Percentiles rank a stretch among this genome's conserved stretches.
These are phyloP conservation scores for Abrostola triplasia DNA, from an alignment of 2,888 invertebrate genomes.

Conservation along the genomic window DNA sequence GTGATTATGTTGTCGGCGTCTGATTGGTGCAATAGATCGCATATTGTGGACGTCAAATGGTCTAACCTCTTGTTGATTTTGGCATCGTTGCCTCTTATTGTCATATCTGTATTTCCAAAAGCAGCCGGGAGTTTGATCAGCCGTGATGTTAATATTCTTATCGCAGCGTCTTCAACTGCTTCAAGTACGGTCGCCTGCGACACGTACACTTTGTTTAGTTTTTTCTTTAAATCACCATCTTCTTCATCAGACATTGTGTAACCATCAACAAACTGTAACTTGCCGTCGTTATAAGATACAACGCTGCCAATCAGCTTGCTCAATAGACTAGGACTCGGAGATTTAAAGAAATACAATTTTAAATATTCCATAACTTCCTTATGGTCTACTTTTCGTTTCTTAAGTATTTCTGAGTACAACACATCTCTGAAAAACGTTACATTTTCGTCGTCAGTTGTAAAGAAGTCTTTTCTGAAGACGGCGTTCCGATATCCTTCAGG, in stretches of 20 bases:
- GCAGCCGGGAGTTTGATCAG: conserved; percentile 30
- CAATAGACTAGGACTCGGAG: background rate
- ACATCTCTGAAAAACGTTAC: conserved; percentile 16
- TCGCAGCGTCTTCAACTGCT: conserved; percentile 25
- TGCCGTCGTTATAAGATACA: conserved; percentile 16
- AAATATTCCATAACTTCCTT: background rate
- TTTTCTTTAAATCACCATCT: background rate
- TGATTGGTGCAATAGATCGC: accelerated
- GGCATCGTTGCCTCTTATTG: conserved; percentile 11
- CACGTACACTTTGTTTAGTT: conserved; percentile 18
- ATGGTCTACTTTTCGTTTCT: background rate
- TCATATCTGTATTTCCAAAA: conserved; percentile 47
- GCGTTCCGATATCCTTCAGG: conserved; percentile 16
- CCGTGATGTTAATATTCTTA: conserved; percentile 7
- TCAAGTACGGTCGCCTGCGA: conserved; percentile 11
- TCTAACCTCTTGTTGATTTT: conserved; percentile 12
- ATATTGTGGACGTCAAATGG: background rate
- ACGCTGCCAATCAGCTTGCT: conserved; percentile 29
- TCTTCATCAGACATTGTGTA: background rate
- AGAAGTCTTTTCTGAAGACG: conserved; percentile 26
- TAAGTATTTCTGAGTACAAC: conserved; percentile 24
- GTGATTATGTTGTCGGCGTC: background rate
- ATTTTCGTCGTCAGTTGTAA: conserved; percentile 18
- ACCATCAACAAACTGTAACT: conserved; percentile 18
- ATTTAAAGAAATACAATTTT: background rate